A percentile compares a stretch with the other conserved stretches of the same genome.
Evolutionary conservation across 2,113 vertebrate genomes (phyloP).

Genomic region (Spea bombifrons): DNA sequence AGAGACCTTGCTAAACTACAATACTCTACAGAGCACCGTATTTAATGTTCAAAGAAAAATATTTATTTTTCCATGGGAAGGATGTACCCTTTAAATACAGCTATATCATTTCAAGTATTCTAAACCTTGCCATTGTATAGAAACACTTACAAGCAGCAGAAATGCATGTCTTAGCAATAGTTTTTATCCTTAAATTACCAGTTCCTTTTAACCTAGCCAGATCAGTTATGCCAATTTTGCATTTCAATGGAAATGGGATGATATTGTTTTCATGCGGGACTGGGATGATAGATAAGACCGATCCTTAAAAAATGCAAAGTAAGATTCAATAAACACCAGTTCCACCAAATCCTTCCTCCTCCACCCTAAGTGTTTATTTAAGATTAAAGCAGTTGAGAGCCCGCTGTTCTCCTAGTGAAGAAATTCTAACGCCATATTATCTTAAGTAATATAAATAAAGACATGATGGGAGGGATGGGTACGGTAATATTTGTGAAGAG

Average conservation of each 20-base stretch:
- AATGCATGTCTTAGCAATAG: too few relatives aligned
- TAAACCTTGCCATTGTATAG: too few relatives aligned
- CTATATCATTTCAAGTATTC: too few relatives aligned
- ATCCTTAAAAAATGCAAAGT: conserved; percentile 12
- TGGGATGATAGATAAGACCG: not conserved
- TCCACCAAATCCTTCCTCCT: conserved; percentile 27
- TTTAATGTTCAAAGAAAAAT: too few relatives aligned
- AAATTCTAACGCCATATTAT: conserved; percentile 23
- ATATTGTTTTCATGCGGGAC: conserved; percentile 7
- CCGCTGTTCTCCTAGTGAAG: conserved; percentile 18
- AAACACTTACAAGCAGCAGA: too few relatives aligned
- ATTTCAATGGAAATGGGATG: not conserved
- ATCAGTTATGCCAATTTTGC: not conserved
- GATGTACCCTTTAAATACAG: too few relatives aligned
- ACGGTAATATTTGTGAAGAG: conserved; percentile 8
- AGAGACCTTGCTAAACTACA: too few relatives aligned
- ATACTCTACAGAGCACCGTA: too few relatives aligned
- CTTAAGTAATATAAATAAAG: conserved; percentile 40
- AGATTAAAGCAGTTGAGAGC: conserved; percentile 9
- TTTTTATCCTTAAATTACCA: too few relatives aligned
- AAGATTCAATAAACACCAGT: conserved; percentile 8
- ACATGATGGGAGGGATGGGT: conserved; percentile 3
- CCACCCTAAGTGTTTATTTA: conserved; percentile 24
- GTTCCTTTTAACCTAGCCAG: too few relatives aligned
- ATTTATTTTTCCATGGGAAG: too few relatives aligned